Evolutionary conservation across 2,888 invertebrate species (phyloP).

Genomic region (Apodemia duryi): DNA sequence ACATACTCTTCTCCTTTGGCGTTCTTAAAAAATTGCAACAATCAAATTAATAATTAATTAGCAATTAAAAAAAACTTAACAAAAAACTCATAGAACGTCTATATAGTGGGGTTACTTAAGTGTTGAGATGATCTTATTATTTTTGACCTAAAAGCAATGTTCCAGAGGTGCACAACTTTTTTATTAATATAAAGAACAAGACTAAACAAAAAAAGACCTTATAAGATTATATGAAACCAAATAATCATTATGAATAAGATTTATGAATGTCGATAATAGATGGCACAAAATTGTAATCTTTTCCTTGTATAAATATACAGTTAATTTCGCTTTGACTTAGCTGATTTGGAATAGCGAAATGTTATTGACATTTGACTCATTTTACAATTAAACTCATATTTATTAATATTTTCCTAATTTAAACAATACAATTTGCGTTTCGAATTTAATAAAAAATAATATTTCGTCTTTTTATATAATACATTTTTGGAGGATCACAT

Average conservation of each 20-base stretch:
- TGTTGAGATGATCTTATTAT: no score
- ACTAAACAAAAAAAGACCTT: not conserved
- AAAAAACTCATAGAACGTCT: constrained; percentile 38
- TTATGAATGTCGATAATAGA: not conserved
- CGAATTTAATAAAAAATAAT: no score
- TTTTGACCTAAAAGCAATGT: no score
- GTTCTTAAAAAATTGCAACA: constrained; percentile 69
- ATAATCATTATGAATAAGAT: not conserved
- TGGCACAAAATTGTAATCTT: not conserved
- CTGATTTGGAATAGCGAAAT: no score
- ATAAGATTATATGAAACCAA: not conserved
- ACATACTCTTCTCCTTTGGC: constrained; percentile 68
- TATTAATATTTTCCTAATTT: no score
- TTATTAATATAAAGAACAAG: not conserved
- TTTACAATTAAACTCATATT: no score
- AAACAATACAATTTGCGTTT: no score
- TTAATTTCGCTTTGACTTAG: no score
- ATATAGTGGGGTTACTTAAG: constrained; percentile 28
- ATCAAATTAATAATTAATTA: constrained; percentile 33
- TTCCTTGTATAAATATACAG: no score
- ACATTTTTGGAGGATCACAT: no score
- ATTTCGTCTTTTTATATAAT: no score
- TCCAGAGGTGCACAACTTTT: not conserved
- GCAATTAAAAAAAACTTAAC: constrained; percentile 69
- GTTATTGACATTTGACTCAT: no score